phyloP scores from a whole-genome alignment of 2,113 vertebrate genomes.

The Clarias macrocephalus region DNA sequence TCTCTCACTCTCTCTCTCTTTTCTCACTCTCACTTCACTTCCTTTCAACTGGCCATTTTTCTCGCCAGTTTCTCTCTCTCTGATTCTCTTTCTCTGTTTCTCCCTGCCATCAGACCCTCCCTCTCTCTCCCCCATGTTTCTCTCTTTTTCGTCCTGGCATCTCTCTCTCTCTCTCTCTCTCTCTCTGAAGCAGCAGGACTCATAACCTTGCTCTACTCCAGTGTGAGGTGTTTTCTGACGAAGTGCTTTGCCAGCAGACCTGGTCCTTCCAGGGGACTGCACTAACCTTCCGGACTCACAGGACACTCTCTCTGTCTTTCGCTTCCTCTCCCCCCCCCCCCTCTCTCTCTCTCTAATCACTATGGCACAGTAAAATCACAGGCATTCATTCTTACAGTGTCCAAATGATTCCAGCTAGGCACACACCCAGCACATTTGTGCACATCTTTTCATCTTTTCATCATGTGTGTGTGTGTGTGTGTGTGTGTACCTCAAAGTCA shows the following conservation, averaged over 20 bases:
- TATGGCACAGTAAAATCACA: constrained; percentile 26
- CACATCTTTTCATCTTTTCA: background rate
- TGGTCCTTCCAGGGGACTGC: constrained; percentile 73
- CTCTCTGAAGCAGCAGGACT: constrained; percentile 70
- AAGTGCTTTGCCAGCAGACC: constrained; percentile 76
- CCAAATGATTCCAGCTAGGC: constrained; percentile 23
- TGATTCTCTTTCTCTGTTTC: constrained; percentile 29
- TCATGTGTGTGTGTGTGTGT: constrained; percentile 5
- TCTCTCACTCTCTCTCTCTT: background rate
- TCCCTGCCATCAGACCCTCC: constrained; percentile 55
- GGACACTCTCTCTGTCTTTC: constrained; percentile 60
- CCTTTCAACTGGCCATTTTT: constrained; percentile 6
- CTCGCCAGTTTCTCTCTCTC: constrained; percentile 5
- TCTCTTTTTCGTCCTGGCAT: constrained; percentile 59
- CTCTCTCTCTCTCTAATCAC: constrained; percentile 20
- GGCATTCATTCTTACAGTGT: constrained; percentile 9
- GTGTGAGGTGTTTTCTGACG: constrained; percentile 70
- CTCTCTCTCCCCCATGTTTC: background rate
- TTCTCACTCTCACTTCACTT: constrained; percentile 41
- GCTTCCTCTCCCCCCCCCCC: constrained; percentile 40
- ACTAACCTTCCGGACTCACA: constrained; percentile 74
- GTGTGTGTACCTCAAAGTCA: constrained; percentile 91
- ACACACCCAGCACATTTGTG: constrained; percentile 17
- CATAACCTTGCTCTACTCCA: constrained; percentile 73
- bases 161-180: constrained; percentile 71